Conservation (phyloP, 1,140 invertebrate genomes). For the Lanistes nyassanus region DNA sequence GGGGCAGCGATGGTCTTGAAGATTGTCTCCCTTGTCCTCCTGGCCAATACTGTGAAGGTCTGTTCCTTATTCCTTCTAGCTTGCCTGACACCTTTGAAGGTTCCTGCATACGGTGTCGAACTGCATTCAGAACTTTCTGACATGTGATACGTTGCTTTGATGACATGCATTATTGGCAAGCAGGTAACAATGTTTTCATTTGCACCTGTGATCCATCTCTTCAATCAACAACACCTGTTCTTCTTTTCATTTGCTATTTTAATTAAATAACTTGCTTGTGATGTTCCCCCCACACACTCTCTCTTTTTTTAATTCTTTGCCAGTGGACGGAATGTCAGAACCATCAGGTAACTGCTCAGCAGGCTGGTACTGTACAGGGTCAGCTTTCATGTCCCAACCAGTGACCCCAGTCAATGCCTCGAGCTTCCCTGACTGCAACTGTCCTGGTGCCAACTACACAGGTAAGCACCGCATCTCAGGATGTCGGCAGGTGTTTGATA, state of each 20-base stretch:
- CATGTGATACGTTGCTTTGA: too few relatives aligned
- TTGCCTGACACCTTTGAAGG: background rate
- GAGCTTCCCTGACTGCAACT: conserved; percentile 50
- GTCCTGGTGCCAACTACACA: conserved; percentile 58
- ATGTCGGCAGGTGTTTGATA: too few relatives aligned
- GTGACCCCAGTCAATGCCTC: conserved; percentile 43
- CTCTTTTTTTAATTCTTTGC: too few relatives aligned
- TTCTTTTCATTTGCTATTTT: too few relatives aligned
- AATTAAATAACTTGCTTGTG: too few relatives aligned
- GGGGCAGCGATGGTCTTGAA: conserved; percentile 41
- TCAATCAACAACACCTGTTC: too few relatives aligned
- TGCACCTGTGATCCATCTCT: too few relatives aligned
- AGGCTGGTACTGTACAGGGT: conserved; percentile 63
- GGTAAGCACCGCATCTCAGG: conserved; percentile 20
- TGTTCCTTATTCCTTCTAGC: conserved; percentile 4
- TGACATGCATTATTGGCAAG: too few relatives aligned
- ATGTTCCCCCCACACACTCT: too few relatives aligned
- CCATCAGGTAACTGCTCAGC: conserved; percentile 57
- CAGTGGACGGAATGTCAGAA: conserved; percentile 54
- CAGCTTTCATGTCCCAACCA: conserved; percentile 50
- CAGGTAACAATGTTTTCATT: too few relatives aligned
- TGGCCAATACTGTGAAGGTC: conserved; percentile 60
- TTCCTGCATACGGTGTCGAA: too few relatives aligned
- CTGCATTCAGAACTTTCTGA: too few relatives aligned
- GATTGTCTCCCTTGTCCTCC: conserved; percentile 60